A percentile compares a stretch with the other conserved stretches of the same genome.
Conservation (phyloP, 1,140 invertebrate genomes). For the Telenomus remus region DNA sequence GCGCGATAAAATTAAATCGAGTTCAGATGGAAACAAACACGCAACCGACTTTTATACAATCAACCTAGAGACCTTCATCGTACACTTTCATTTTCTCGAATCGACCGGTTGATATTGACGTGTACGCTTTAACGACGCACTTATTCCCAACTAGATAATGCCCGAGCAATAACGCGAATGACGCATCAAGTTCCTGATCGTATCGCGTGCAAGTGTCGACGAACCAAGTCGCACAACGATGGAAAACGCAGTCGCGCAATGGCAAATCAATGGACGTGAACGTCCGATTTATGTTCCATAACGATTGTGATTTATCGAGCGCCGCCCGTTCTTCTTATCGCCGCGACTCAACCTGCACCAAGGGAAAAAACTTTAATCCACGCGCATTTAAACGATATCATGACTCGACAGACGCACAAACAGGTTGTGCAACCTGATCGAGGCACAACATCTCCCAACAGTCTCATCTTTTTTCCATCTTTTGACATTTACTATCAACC, state of each 20-base stretch:
- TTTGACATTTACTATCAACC: constrained; percentile 40
- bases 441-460: constrained; percentile 1
- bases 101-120: constrained; percentile 11
- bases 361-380: constrained; percentile 40
- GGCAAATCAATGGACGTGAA: constrained; percentile 52
- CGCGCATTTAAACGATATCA: constrained; percentile 32
- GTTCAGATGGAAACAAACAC: no score
- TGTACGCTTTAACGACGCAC: constrained; percentile 3
- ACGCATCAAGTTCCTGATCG: constrained; percentile 48
- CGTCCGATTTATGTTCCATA: constrained; percentile 57
- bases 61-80: not conserved
- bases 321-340: constrained; percentile 46
- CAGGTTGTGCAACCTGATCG: constrained; percentile 51
- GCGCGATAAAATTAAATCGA: no score
- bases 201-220: constrained; percentile 38
- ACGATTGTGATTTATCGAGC: constrained; percentile 55
- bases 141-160: not conserved
- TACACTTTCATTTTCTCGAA: constrained; percentile 9
- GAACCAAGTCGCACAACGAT: constrained; percentile 28
- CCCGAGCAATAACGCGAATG: constrained; percentile 28
- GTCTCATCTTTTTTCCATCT: constrained; percentile 22
- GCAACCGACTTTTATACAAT: no score
- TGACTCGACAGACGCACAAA: constrained; percentile 38
- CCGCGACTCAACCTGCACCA: constrained; percentile 18
- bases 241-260: constrained; percentile 30